Evolutionary conservation across 2,113 vertebrate species (phyloP).

Genomic region (Hyaena hyaena): DNA sequence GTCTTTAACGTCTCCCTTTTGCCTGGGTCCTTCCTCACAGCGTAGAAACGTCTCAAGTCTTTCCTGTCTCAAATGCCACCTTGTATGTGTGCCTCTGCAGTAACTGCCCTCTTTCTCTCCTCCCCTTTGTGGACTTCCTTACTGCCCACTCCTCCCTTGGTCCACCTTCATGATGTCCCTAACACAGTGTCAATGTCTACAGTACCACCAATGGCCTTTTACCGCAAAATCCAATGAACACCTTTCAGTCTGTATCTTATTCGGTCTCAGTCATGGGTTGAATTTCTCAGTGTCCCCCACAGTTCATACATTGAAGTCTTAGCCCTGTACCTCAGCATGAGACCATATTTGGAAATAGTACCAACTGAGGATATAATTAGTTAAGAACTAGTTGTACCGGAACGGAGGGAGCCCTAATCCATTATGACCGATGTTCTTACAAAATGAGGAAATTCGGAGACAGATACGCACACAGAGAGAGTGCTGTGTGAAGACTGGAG

Average conservation of each 20-base stretch:
- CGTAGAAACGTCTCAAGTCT: not conserved
- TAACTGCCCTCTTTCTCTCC: not conserved
- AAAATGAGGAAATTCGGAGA: not conserved
- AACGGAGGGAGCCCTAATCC: not conserved
- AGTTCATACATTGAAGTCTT: not conserved
- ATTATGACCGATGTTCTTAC: not conserved
- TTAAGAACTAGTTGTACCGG: not conserved
- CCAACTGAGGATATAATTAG: not conserved
- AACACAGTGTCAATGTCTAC: not conserved
- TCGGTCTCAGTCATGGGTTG: not conserved
- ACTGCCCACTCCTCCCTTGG: not conserved
- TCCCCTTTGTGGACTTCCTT: not conserved
- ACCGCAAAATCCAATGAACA: not conserved
- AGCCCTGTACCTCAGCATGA: not conserved
- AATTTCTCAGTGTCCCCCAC: not conserved
- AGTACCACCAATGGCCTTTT: not conserved
- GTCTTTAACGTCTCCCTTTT: not conserved
- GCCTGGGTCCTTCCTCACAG: not conserved
- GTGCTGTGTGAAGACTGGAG: not conserved
- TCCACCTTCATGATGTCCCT: not conserved
- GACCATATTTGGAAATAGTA: not conserved
- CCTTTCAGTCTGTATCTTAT: not conserved
- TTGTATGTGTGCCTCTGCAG: not conserved
- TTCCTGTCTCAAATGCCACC: not conserved
- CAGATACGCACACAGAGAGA: not conserved